Percentiles rank a stretch among this genome's conserved stretches.
Evolutionary conservation across 2,888 invertebrate species (phyloP).

Genomic region (Epirrhoe tristata): DNA sequence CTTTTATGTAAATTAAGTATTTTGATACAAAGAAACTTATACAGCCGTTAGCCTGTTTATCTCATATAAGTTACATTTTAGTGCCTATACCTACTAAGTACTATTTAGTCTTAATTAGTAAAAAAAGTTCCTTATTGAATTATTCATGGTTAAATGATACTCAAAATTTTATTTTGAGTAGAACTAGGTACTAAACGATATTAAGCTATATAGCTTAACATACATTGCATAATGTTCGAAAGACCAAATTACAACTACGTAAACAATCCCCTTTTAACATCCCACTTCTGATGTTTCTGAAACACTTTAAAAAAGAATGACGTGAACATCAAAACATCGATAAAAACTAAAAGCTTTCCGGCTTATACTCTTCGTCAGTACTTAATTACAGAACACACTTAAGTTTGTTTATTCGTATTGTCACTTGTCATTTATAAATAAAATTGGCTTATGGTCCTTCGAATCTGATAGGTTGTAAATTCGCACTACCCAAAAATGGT

Average conservation of each 20-base stretch:
- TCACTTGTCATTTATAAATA: conserved; percentile 20
- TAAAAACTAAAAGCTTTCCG: conserved; percentile 59
- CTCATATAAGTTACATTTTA: too few species aligned
- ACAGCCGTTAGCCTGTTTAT: too few species aligned
- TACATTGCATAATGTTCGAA: conserved; percentile 1
- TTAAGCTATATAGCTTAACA: neutral
- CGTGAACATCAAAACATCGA: conserved; percentile 50
- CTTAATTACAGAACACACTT: conserved; percentile 51
- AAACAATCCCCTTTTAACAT: conserved; percentile 27
- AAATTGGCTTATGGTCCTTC: conserved; percentile 18
- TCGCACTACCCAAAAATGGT: too few species aligned
- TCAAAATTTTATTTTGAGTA: too few species aligned
- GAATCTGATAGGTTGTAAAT: neutral
- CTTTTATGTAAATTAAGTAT: too few species aligned
- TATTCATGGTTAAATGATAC: too few species aligned
- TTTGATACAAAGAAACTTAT: too few species aligned
- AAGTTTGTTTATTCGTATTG: conserved; percentile 48
- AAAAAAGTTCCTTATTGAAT: too few species aligned
- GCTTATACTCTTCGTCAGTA: conserved; percentile 40
- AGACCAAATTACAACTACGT: conserved; percentile 16
- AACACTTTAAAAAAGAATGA: conserved; percentile 46
- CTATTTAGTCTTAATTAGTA: too few species aligned
- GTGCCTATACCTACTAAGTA: too few species aligned
- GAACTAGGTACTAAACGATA: too few species aligned
- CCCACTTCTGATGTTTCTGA: conserved; percentile 37